Percentiles rank a stretch among this genome's conserved stretches.
These are phyloP conservation scores for Labeo calbasu DNA, from an alignment of 2,797 vertebrate species.

Conservation along the genomic window DNA sequence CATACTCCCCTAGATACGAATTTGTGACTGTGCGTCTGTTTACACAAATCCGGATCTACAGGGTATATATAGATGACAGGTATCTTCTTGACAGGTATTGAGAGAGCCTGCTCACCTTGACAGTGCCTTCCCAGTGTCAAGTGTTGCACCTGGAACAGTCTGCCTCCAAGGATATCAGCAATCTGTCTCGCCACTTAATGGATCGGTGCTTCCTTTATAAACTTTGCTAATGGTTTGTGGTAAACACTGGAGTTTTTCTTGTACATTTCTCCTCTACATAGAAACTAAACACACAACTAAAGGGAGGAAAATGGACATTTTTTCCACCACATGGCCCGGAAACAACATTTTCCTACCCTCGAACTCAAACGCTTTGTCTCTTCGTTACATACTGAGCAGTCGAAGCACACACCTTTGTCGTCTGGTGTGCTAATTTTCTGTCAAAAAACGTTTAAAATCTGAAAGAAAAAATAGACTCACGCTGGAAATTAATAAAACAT, in stretches of 20 bases:
- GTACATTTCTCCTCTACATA: neutral
- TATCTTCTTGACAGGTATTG: slow-evolving; percentile 77
- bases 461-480: neutral
- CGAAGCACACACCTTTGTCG: neutral
- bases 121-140: slow-evolving; percentile 63
- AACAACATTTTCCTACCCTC: neutral
- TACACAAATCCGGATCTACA: slow-evolving; percentile 99
- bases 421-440: neutral
- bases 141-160: slow-evolving; percentile 66
- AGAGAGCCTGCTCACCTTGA: slow-evolving; percentile 56
- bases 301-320: neutral
- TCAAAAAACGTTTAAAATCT: neutral
- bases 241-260: neutral
- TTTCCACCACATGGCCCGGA: neutral
- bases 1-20: slow-evolving; percentile 99
- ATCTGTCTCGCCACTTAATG: slow-evolving; percentile 55
- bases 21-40: slow-evolving; percentile 94
- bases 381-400: neutral
- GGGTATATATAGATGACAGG: slow-evolving; percentile 99
- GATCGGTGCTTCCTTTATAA: slow-evolving; percentile 55
- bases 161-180: slow-evolving; percentile 74
- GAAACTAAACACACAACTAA: neutral
- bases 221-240: slow-evolving; percentile 36
- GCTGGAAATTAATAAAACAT: neutral
- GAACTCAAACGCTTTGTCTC: neutral